Base-by-base conservation (phyloP, 2,888 invertebrate species). In the Pyralis farinalis region DNA sequence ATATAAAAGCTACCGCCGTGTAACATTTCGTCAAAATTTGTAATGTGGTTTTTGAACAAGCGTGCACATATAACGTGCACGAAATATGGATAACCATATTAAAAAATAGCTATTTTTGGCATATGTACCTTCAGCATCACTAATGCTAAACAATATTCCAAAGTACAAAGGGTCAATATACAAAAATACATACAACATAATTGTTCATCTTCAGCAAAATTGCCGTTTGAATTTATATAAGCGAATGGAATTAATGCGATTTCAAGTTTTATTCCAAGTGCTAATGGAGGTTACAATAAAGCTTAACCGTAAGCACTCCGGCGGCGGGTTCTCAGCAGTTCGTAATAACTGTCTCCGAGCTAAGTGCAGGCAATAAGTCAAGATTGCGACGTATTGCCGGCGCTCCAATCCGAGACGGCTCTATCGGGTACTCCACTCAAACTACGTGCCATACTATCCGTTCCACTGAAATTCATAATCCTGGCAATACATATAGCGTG, bases 281-380 rank as follows among this genome's bases (percentile, higher is more conserved):
- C 28, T 25, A 33, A 27, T 25, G 39, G 33, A 27, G 33, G 38
- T 39, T 27, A 35, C 37, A 43, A 50, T 50, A 47, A 46, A 45
- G 47, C 45, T 42, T 42, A 46, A 45, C 35, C 34, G 33, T 9
- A 25, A 35, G 43, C 41, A 43, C 44, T 47, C 34, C 37, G 35
- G 22, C 21, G 35, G 2, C 16, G 16, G 16, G 16, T 4, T 16
- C 16, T 2, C 16, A 16, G 16, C 28, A 29, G 21, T 29, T 10
- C 30, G 46, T 32, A 41, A 41, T 39, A 43, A 48, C 44, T 39
- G 34, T 32, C 41, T 37, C 46, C 40, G 39, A 27, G 37, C 42
- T 60, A 63, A 71, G 66, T 65, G 62, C 58, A 49, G 45, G 53
- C 65, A 48, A 72, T 78, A 80, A 70, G 33, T 78, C 64, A 68